Evolutionary conservation across 2,888 invertebrate genomes (phyloP).

Genomic region (Pollenia amentaria): DNA sequence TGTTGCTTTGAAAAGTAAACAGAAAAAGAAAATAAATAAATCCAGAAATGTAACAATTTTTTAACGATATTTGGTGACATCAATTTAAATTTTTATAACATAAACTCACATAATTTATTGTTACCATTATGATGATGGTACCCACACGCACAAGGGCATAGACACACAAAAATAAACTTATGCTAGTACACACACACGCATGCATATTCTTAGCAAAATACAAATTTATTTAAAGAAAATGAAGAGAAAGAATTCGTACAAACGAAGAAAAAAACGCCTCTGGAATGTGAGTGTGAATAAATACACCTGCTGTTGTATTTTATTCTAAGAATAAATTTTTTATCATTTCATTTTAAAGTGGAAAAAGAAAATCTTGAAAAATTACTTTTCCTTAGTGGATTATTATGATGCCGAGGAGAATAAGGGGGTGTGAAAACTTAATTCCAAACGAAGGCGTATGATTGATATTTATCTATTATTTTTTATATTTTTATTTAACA

Average conservation of each 20-base stretch:
- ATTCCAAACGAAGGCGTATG: constrained; percentile 40
- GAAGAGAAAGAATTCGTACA: constrained; percentile 13
- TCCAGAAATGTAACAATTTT: constrained; percentile 50
- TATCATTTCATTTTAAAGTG: not conserved
- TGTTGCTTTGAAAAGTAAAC: too few relatives aligned
- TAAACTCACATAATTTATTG: constrained; percentile 70
- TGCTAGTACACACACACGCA: not conserved
- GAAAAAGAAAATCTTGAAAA: constrained; percentile 43
- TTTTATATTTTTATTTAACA: not conserved
- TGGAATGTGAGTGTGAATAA: constrained; percentile 2
- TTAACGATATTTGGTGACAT: constrained; percentile 59
- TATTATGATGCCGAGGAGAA: constrained; percentile 16
- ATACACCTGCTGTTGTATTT: constrained; percentile 19
- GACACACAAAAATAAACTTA: not conserved
- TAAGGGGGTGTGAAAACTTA: constrained; percentile 21
- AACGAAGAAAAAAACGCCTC: not conserved
- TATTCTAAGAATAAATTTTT: not conserved
- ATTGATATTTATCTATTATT: constrained; percentile 53
- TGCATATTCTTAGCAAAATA: not conserved
- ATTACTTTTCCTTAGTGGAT: constrained; percentile 34
- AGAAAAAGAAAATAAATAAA: not conserved
- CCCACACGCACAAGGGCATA: not conserved
- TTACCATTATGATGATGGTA: constrained; percentile 52
- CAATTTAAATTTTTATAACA: constrained; percentile 69
- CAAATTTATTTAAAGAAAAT: constrained; percentile 13